Evolutionary conservation across 2,113 vertebrate genomes (phyloP).

Genomic region (Megaleporinus macrocephalus): DNA sequence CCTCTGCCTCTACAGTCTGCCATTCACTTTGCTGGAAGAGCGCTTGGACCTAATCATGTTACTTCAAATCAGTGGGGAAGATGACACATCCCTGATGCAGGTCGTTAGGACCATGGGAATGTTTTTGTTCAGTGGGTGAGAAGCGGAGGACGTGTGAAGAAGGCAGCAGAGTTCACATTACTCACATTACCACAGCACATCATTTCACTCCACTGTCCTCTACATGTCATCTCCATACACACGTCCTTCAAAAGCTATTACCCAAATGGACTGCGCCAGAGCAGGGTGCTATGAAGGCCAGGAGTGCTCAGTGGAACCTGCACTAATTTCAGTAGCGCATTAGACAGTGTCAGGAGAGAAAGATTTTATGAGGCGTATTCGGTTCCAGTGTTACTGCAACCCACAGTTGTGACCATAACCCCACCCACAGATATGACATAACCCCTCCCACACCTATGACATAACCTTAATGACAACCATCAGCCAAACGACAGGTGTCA

Average conservation of each 20-base stretch:
- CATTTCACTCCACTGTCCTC: slow-evolving; percentile 29
- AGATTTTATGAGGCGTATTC: not conserved
- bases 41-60: not conserved
- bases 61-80: not conserved
- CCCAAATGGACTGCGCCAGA: slow-evolving; percentile 35
- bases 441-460: not conserved
- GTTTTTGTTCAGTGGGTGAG: not conserved
- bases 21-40: not conserved
- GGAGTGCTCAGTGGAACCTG: slow-evolving; percentile 17
- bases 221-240: slow-evolving; percentile 24
- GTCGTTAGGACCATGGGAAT: not conserved
- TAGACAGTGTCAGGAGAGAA: slow-evolving; percentile 7
- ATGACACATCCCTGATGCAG: slow-evolving; percentile 5
- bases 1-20: not conserved
- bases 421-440: not conserved
- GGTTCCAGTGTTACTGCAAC: not conserved
- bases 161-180: not conserved
- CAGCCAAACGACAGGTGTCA: no score
- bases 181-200: slow-evolving; percentile 22
- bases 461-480: not conserved
- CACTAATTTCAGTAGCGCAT: slow-evolving; percentile 15
- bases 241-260: slow-evolving; percentile 53
- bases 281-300: slow-evolving; percentile 4
- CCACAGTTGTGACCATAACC: no score
- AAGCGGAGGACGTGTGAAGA: slow-evolving; percentile 18